Percentiles rank a stretch among this genome's conserved stretches.
Conservation (phyloP, 2,113 vertebrate genomes). For the Buteo buteo region DNA sequence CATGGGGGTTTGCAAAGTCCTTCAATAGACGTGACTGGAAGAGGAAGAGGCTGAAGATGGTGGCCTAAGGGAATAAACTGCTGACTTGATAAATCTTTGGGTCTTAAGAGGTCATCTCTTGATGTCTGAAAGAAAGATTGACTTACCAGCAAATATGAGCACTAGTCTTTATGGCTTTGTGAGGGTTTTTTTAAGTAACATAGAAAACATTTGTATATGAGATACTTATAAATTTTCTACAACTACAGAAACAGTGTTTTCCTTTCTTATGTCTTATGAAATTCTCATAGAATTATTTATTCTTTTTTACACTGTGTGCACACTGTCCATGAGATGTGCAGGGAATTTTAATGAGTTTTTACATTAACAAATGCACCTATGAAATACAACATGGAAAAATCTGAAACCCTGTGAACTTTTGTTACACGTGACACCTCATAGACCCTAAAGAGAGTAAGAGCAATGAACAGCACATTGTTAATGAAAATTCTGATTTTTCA, state of each 20-base stretch:
- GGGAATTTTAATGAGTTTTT: conserved; percentile 26
- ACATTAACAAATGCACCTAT: neutral
- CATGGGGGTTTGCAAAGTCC: conserved; percentile 70
- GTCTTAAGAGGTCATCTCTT: conserved; percentile 77
- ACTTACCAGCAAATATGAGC: conserved; percentile 71
- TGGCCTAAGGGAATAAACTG: conserved; percentile 74
- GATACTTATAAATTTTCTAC: neutral
- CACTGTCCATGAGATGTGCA: neutral
- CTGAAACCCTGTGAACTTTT: neutral
- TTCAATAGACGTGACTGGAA: conserved; percentile 76
- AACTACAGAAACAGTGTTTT: neutral
- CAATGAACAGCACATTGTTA: neutral
- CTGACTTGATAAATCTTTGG: conserved; percentile 82
- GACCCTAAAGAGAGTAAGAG: neutral
- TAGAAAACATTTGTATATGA: conserved; percentile 38
- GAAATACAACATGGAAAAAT: neutral
- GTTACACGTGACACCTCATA: neutral
- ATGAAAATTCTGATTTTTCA: neutral
- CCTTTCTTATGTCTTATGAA: neutral
- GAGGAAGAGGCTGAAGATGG: conserved; percentile 71
- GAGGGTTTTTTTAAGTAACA: conserved; percentile 34
- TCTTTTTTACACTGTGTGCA: neutral
- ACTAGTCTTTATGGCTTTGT: conserved; percentile 47
- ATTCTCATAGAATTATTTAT: neutral
- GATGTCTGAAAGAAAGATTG: conserved; percentile 77